phyloP scores from a whole-genome alignment of 2,797 vertebrate genomes.

The Emydoidea blandingii region DNA sequence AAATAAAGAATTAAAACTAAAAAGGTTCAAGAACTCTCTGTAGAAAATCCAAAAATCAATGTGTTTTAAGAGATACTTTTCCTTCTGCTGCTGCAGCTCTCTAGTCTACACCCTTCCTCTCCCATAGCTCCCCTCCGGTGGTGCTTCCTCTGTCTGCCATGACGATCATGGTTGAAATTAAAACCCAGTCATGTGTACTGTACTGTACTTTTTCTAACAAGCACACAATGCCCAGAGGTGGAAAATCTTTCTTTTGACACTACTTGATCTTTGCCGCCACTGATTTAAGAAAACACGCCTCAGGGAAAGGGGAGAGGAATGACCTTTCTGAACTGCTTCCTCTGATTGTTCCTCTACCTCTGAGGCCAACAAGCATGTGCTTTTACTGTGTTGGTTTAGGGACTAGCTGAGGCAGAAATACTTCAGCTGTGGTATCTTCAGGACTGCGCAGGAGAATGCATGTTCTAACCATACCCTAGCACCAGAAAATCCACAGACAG shows the following conservation, averaged over 20 bases:
- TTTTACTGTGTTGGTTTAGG: not conserved
- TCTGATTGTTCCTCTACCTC: not conserved
- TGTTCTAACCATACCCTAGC: not conserved
- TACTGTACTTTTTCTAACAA: not conserved
- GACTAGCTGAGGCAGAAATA: not conserved
- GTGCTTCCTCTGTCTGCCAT: slow-evolving; percentile 2
- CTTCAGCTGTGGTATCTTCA: not conserved
- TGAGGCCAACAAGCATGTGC: not conserved
- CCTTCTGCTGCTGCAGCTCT: not conserved
- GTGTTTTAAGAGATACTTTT: not conserved
- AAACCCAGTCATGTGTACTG: slow-evolving; percentile 1
- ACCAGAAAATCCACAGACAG: not conserved
- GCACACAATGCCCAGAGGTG: not conserved
- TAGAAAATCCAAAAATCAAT: not conserved
- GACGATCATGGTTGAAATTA: slow-evolving; percentile 1
- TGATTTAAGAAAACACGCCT: not conserved
- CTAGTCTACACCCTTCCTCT: not conserved
- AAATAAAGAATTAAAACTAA: not conserved
- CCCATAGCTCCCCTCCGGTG: not conserved
- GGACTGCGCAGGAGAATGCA: not conserved
- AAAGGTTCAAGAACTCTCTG: not conserved
- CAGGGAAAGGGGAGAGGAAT: not conserved
- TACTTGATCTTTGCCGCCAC: not conserved
- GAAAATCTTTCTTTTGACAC: not conserved
- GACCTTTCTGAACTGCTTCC: not conserved